Conservation (phyloP, 2,113 vertebrate genomes). For the Cynopterus brachyotis region DNA sequence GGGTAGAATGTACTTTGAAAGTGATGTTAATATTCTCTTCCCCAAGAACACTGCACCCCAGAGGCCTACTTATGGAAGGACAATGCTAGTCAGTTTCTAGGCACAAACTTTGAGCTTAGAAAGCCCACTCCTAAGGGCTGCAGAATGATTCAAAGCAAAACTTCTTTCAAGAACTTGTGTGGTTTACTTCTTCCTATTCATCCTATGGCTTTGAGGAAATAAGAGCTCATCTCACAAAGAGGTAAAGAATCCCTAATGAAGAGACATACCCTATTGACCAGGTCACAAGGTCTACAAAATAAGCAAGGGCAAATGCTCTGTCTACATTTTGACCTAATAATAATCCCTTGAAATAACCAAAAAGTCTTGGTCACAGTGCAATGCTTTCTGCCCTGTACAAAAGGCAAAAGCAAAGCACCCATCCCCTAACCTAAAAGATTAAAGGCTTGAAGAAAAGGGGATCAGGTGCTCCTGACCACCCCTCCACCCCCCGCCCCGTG, state of each 20-base stretch:
- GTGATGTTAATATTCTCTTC: neutral
- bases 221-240: neutral
- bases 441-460: neutral
- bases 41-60: neutral
- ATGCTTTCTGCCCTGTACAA: conserved; percentile 11
- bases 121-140: neutral
- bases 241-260: neutral
- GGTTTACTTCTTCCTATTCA: neutral
- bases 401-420: neutral
- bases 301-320: neutral
- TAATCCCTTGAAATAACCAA: neutral
- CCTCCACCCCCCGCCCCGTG: no score
- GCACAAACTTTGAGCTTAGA: neutral
- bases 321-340: conserved; percentile 38
- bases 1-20: neutral
- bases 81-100: neutral
- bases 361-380: neutral
- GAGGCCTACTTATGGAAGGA: neutral
- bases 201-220: neutral
- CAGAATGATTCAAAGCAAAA: conserved; percentile 3
- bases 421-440: neutral
- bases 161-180: neutral
- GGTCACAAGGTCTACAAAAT: conserved; percentile 19
- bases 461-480: neutral
- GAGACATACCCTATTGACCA: neutral